Percentiles rank a stretch among this genome's conserved stretches.
phyloP scores from a whole-genome alignment of 2,113 vertebrate genomes.

The Channa maculata region DNA sequence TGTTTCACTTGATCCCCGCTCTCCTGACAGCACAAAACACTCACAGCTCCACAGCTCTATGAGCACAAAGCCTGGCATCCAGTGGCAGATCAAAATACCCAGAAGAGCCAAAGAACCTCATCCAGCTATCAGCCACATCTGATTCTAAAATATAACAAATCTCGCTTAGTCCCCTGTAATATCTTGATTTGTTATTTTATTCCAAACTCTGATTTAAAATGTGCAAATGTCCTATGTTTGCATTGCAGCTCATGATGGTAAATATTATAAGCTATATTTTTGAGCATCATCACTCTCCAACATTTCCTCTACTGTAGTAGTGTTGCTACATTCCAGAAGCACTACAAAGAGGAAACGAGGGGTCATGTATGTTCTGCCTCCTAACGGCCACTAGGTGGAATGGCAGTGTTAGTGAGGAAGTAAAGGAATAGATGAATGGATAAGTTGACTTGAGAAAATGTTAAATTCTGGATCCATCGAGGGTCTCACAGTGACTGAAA shows the following conservation, averaged over 20 bases:
- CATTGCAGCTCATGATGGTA: background rate
- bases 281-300: background rate
- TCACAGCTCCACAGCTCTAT: constrained; percentile 25
- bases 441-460: background rate
- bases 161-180: too few relatives aligned
- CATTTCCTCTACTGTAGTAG: background rate
- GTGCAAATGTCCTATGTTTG: background rate
- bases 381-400: background rate
- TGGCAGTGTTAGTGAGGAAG: background rate
- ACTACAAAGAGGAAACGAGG: constrained; percentile 3
- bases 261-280: background rate
- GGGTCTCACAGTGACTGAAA: background rate
- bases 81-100: constrained; percentile 26
- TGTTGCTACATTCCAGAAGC: background rate
- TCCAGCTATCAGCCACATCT: constrained; percentile 6
- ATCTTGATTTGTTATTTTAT: too few relatives aligned
- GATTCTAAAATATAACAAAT: too few relatives aligned
- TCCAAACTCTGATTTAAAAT: constrained; percentile 6
- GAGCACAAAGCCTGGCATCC: constrained; percentile 50
- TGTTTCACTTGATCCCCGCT: constrained; percentile 71
- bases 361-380: background rate
- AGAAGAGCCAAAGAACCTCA: constrained; percentile 45
- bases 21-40: constrained; percentile 72
- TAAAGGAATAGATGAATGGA: constrained; percentile 14
- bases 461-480: constrained; percentile 1